Percentiles rank a stretch among this genome's conserved stretches.
Evolutionary conservation across 2,113 vertebrate species (phyloP).

Genomic region (Hiodon alosoides): DNA sequence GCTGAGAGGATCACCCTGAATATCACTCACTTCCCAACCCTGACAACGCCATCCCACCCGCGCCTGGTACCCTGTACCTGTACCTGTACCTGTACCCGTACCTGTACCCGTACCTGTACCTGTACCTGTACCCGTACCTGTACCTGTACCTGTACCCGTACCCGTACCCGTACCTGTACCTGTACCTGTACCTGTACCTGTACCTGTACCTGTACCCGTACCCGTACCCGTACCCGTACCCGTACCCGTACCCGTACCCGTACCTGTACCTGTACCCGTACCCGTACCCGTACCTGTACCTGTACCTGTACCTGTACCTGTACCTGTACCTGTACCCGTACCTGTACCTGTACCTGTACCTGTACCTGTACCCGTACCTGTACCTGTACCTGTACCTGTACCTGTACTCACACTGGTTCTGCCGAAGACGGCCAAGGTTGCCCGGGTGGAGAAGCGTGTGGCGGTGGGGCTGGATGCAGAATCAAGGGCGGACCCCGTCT

Average conservation of each 20-base stretch:
- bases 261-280: constrained; percentile 49
- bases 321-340: constrained; percentile 53
- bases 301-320: constrained; percentile 47
- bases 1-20: too few species aligned
- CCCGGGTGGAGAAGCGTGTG: constrained; percentile 44
- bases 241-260: too few species aligned
- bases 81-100: constrained; percentile 53
- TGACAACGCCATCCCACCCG: too few species aligned
- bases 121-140: constrained; percentile 46
- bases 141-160: constrained; percentile 53
- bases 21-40: too few species aligned
- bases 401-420: constrained; percentile 63
- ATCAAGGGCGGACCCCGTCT: not conserved
- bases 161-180: too few species aligned
- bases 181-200: constrained; percentile 47
- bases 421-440: constrained; percentile 55
- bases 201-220: constrained; percentile 53
- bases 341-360: constrained; percentile 48
- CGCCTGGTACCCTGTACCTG: not conserved
- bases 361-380: constrained; percentile 46
- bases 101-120: constrained; percentile 47
- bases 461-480: constrained; percentile 28
- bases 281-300: too few species aligned
- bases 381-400: constrained; percentile 42
- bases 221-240: too few species aligned